A percentile compares a stretch with the other conserved stretches of the same genome.
These are phyloP conservation scores for Urechis unicinctus DNA, from an alignment of 2,888 invertebrate species.

Conservation along the genomic window DNA sequence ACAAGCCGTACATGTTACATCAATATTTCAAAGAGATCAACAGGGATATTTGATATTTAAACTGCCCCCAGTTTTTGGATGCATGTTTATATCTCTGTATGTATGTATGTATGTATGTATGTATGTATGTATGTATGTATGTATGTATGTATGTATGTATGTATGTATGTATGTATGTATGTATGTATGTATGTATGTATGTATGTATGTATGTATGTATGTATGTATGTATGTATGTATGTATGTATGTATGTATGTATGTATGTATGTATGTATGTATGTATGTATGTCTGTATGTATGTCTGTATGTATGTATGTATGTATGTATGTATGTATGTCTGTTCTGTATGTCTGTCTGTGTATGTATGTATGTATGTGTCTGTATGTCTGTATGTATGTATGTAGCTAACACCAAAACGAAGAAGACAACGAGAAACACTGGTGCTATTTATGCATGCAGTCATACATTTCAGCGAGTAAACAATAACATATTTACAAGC, in stretches of 20 bases:
- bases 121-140: not conserved
- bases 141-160: conserved; percentile 2
- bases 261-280: conserved; percentile 7
- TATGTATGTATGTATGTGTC: not conserved
- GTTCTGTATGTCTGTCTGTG: too few species aligned
- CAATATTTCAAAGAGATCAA: too few species aligned
- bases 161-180: conserved; percentile 4
- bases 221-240: conserved; percentile 7
- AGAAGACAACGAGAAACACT: conserved; percentile 2
- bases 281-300: too few species aligned
- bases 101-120: conserved; percentile 1
- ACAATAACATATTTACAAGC: too few species aligned
- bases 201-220: conserved; percentile 7
- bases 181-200: conserved; percentile 3
- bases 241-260: conserved; percentile 7
- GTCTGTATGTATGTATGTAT: conserved; percentile 5
- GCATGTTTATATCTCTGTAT: too few species aligned
- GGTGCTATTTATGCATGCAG: not conserved
- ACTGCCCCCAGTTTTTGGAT: too few species aligned
- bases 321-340: too few species aligned
- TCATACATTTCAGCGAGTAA: too few species aligned
- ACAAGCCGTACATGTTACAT: too few species aligned
- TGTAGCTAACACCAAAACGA: not conserved
- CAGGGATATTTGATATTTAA: too few species aligned
- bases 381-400: conserved; percentile 2